Conservation (phyloP, 2,797 vertebrate genomes). For the Erpetoichthys calabaricus region DNA sequence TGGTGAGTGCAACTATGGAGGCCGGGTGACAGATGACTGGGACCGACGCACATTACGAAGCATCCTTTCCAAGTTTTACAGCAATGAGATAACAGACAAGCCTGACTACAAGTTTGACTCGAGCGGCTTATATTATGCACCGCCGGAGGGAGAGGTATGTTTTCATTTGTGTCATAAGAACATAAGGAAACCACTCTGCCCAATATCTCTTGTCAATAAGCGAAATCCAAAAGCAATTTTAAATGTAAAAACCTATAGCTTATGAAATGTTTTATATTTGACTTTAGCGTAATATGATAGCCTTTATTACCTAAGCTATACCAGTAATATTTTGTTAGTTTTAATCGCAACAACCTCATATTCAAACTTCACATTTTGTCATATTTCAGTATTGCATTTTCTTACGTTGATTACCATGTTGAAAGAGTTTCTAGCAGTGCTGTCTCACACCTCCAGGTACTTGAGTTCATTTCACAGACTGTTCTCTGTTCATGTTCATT, state of each 20-base stretch:
- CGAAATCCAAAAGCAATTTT: background rate
- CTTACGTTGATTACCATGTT: too few relatives aligned
- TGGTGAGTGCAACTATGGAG: constrained; percentile 72
- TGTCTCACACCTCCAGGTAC: too few relatives aligned
- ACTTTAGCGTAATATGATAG: background rate
- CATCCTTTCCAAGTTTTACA: constrained; percentile 67
- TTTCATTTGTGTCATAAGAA: background rate
- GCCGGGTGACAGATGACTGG: constrained; percentile 76
- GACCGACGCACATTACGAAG: constrained; percentile 62
- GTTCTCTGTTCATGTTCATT: too few relatives aligned
- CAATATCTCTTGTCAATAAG: background rate
- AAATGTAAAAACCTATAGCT: background rate
- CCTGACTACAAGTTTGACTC: constrained; percentile 59
- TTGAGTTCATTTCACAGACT: too few relatives aligned
- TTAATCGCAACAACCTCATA: too few relatives aligned
- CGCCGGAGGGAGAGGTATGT: constrained; percentile 58
- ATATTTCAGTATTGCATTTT: too few relatives aligned
- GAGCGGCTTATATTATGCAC: constrained; percentile 63
- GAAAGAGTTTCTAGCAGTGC: too few relatives aligned
- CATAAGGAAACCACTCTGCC: background rate
- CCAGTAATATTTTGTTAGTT: too few relatives aligned
- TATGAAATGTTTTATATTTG: background rate
- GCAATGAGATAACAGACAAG: constrained; percentile 36
- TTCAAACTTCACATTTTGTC: too few relatives aligned
- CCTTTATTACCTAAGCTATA: too few relatives aligned